These are phyloP conservation scores for Panzeria rudis DNA, from an alignment of 2,888 invertebrate genomes.

Conservation along the genomic window DNA sequence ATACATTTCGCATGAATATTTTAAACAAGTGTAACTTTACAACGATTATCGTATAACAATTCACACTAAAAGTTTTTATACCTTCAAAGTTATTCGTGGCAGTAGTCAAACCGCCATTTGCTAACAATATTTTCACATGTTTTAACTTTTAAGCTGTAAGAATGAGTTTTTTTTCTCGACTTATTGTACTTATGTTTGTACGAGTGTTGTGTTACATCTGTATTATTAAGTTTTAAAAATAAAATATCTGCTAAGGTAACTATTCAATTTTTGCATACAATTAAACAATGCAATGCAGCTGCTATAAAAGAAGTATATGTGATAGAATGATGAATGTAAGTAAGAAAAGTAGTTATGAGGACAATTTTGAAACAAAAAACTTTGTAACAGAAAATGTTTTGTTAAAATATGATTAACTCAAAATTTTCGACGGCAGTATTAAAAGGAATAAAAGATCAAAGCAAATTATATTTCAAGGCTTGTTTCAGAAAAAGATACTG, in stretches of 20 bases:
- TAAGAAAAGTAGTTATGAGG: neutral
- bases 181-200: neutral
- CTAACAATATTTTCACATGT: neutral
- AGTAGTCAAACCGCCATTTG: neutral
- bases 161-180: neutral
- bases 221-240: neutral
- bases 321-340: neutral
- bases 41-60: conserved; percentile 1
- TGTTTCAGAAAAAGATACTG: too few species aligned
- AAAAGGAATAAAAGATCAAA: neutral
- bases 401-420: neutral
- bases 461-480: too few species aligned
- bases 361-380: too few species aligned
- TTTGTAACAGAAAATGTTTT: neutral
- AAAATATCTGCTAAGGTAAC: neutral
- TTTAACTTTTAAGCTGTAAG: neutral
- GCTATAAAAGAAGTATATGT: neutral
- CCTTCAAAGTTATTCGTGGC: conserved; percentile 12
- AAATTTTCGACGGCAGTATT: neutral
- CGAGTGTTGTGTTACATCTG: neutral
- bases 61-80: conserved; percentile 12
- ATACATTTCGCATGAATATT: conserved; percentile 17
- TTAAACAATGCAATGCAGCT: neutral
- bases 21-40: conserved; percentile 32
- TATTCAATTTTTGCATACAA: neutral